Base-by-base conservation (phyloP, 2,888 invertebrate species). In the Mythimna lalbum region DNA sequence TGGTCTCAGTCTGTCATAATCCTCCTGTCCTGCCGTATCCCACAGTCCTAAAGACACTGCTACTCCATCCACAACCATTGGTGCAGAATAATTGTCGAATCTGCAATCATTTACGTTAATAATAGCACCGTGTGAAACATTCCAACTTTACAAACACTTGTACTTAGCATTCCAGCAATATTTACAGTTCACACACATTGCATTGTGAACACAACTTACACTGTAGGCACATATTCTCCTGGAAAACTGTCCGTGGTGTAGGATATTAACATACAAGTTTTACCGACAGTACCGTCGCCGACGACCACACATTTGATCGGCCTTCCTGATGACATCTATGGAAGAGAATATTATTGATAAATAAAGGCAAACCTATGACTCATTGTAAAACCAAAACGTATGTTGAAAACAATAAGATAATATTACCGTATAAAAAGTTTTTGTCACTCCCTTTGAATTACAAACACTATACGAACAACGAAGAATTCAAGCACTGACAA, bases 21-120 rank as follows among this genome's bases (percentile, higher is more conserved):
- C 99, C 95, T 99, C 99, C 95, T 99, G 99, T 23, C 99, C 99
- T 21, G 99, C 99, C 73, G 99, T 99, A 95, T 99, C 99, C 99
- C 99, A 99, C 63, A 99, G 96, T 21, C 99, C 99, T 86, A 99
- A 95, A 87, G 99, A 99, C 19, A 99, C 99, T 80, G 99, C 98
- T 87, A 99, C 99, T 81, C 99, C 99, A 96, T 99, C 99, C 73
- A 99, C 99, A 87, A 99, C 99, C 99, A 99, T 99, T 61, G 99
- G 99, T 61, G 99, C 99, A 57, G 99, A 99, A 93, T 99, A 99
- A 96, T 99, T 99, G 95, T 99, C 99, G 96, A 99, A 99, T 88
- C 99, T 99, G 91, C 31, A 91, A 87, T 39, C 7, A 66, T 49
- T 33, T 55, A 74, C 61, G 71, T 50, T 50, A 36, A 47, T 1